Evolutionary conservation across 2,888 invertebrate genomes (phyloP), one percentile per base, ranked within the genome.

Genomic region (Pammene aurita): DNA sequence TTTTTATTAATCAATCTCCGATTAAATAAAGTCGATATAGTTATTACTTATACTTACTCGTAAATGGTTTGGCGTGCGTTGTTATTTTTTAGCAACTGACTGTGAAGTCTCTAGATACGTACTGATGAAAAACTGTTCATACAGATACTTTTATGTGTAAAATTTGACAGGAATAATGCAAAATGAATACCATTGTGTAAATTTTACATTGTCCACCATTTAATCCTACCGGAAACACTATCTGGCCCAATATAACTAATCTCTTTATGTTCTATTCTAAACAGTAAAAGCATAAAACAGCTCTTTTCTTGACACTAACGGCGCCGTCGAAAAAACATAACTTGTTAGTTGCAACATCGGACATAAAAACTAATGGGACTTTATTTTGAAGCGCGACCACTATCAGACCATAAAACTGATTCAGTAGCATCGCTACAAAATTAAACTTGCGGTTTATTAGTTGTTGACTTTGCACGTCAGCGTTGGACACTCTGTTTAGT

Each of bases 281-380:
- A 76, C 69, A 72, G 72, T 72, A 72, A 73, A 71, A 70, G 72
- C 71, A 74, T 73, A 75, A 76, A 75, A 77, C 76, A 72, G 71
- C 62, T 62, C 64, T 67, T 72, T 70, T 46, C 61, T 55, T 72
- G 76, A 77, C 77, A 63, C 77, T 78, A 78, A 79, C 75, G 76
- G 75, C 66, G 73, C 69, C 67, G 73, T 70, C 69, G 71, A 71
- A 70, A 73, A 71, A 74, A 73, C 73, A 76, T 76, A 75, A 76
- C 75, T 74, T 75, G 75, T 74, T 71, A 66, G 74, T 78, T 77
- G 75, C 78, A 72, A 77, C 76, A 76, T 72, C 60, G 52, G 77
- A 78, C 81, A 80, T 87, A 84, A 88, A 88, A 88, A 85, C 82
- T 86, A 86, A 88, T 87, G 85, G 83, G 72, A 74, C 78, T 77